Evolutionary conservation across 2,113 vertebrate species (phyloP).

Genomic region (Heterotis niloticus): DNA sequence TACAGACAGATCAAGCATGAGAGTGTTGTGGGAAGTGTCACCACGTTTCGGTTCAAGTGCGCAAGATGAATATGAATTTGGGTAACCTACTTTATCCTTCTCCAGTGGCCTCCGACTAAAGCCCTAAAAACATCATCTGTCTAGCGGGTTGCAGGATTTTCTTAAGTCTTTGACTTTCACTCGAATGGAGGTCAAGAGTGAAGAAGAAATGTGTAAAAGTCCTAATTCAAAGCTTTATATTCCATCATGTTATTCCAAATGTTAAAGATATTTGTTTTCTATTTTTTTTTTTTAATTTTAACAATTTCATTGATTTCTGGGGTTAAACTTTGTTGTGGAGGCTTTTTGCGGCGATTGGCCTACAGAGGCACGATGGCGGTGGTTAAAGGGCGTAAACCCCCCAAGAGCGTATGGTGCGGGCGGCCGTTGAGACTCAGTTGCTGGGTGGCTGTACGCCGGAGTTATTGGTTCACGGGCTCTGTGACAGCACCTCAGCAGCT

Average conservation of each 20-base stretch:
- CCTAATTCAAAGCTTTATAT: background rate
- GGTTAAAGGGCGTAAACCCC: too few relatives aligned
- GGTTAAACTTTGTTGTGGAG: too few relatives aligned
- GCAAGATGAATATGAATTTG: background rate
- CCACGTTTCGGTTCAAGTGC: background rate
- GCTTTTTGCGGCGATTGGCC: too few relatives aligned
- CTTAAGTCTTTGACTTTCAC: background rate
- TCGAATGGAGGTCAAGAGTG: background rate
- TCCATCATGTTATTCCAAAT: background rate
- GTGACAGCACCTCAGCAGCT: background rate
- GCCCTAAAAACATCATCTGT: background rate
- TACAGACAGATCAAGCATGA: background rate
- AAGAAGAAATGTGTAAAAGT: background rate
- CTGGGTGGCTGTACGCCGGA: too few relatives aligned
- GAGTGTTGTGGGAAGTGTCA: background rate
- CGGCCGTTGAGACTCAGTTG: too few relatives aligned
- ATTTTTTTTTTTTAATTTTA: too few relatives aligned
- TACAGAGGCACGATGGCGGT: too few relatives aligned
- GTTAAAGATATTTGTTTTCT: too few relatives aligned
- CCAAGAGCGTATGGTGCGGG: too few relatives aligned
- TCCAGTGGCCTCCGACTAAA: background rate
- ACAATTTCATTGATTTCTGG: too few relatives aligned
- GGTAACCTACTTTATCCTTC: background rate
- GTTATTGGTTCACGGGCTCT: too few relatives aligned
- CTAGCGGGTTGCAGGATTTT: background rate